Base-by-base conservation (phyloP, 1,140 invertebrate species). In the Pectinophora gossypiella region DNA sequence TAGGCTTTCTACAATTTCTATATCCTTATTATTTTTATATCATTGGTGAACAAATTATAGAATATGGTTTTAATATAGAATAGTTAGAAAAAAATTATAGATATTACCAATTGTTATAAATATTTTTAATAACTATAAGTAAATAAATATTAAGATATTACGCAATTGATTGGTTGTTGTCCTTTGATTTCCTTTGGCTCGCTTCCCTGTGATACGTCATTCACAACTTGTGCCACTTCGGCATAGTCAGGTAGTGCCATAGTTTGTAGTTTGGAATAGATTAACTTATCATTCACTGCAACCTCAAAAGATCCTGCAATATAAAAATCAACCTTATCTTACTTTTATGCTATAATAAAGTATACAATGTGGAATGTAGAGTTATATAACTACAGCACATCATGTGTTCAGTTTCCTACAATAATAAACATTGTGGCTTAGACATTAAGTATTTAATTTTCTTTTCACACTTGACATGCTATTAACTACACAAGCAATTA, bases 241-340 rank as follows among this genome's bases (percentile, higher is more conserved):
- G 88, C 72, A 73, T 89, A 90, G 46, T 91, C 89, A 44, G 92
- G 92, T 70, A 93, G 90, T 13, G 90, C 90, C 87, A 90, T 89
- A 10, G 90, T 91, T 71, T 90, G 85, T 6, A 93, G 74, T 72
- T 93, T 93, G 21, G 92, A 93, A 70, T 93, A 92, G 27, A 93
- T 80, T 46, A 91, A 68, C 55, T 88, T 85, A 35, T 89, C 88
- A 76, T 93, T 92, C 12, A 93, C 83, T 38, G 73, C 72, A 16
- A 93, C 87, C 82, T 93, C 92, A 86, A 93, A 93, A 2, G 91
- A 90, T 49, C 89, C 92, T 93, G 77, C 27, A 89, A 87, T n/a
- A n/a, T n/a, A n/a, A n/a, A n/a, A n/a, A n/a, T n/a, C n/a, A n/a
- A n/a, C n/a, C n/a, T n/a, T n/a, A 27, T 27, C 23, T 27, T 27